These are phyloP conservation scores for Xiphorhynchus elegans DNA, from an alignment of 2,113 vertebrate genomes.

Conservation along the genomic window DNA sequence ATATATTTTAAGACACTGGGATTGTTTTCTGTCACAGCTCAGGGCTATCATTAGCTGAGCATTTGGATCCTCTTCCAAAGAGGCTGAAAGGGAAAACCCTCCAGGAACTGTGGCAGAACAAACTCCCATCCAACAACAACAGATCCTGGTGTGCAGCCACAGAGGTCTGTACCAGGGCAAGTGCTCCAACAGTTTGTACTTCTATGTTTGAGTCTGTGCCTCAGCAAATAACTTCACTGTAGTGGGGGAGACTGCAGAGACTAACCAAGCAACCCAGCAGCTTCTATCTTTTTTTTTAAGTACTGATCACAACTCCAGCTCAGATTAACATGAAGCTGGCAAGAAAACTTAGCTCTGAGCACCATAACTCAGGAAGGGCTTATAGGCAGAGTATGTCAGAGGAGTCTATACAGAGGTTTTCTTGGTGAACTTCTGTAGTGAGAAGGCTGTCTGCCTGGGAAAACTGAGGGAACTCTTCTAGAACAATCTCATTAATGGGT, in stretches of 20 bases:
- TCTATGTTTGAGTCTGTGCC: neutral
- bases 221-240: neutral
- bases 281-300: neutral
- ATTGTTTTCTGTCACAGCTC: neutral
- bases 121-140: constrained; percentile 1
- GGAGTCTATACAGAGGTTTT: neutral
- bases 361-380: neutral
- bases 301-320: neutral
- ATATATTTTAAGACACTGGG: neutral
- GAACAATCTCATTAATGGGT: neutral
- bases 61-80: neutral
- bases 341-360: neutral
- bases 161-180: neutral
- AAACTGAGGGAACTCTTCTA: neutral
- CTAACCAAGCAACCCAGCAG: neutral
- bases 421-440: neutral
- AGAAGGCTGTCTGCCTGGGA: neutral
- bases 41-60: constrained; percentile 7
- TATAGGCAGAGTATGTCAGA: neutral
- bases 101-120: neutral
- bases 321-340: neutral
- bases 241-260: neutral
- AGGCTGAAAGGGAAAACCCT: constrained; percentile 16
- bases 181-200: neutral
- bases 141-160: neutral